These are phyloP conservation scores for Nothura maculosa DNA, from an alignment of 2,797 vertebrate species.

Conservation along the genomic window DNA sequence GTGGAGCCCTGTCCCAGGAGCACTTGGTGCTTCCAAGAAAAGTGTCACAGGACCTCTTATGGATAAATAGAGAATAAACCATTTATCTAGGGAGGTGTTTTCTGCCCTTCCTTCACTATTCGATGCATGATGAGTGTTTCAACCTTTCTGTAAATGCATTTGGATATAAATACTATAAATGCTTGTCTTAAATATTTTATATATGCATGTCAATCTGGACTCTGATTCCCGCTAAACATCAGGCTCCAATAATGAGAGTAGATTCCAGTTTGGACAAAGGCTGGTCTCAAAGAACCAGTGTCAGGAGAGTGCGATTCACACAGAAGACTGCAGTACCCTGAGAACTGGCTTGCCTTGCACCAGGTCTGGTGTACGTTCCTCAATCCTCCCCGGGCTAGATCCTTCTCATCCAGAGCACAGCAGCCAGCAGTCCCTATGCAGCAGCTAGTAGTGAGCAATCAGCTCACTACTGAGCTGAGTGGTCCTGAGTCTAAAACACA, in stretches of 20 bases:
- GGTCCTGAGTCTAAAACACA: neutral
- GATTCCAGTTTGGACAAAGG: neutral
- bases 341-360: neutral
- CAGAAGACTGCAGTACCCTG: neutral
- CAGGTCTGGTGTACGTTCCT: neutral
- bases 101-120: neutral
- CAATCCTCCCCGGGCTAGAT: neutral
- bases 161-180: neutral
- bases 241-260: neutral
- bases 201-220: neutral
- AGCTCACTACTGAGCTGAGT: too few relatives aligned
- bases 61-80: neutral
- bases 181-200: neutral
- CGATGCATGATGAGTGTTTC: fast-evolving
- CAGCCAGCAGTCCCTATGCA: neutral
- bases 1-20: neutral
- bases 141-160: neutral
- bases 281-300: neutral
- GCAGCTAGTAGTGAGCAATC: neutral
- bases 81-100: neutral
- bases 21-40: neutral
- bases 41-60: neutral
- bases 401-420: neutral
- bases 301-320: neutral
- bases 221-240: neutral